A percentile compares a stretch with the other conserved stretches of the same genome.
phyloP scores from a whole-genome alignment of 1,140 invertebrate genomes.

The Cherax quadricarinatus region DNA sequence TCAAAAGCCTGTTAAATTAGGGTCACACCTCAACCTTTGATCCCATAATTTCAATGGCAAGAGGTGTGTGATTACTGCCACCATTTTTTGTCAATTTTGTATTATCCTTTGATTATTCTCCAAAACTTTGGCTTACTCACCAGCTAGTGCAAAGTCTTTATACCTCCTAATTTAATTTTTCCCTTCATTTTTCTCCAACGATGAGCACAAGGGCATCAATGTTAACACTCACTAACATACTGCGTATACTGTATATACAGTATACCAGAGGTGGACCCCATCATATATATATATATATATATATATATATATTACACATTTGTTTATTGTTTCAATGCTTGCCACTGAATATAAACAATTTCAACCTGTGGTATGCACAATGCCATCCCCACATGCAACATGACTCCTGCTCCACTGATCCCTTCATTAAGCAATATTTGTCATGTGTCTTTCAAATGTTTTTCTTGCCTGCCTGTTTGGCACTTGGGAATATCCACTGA shows the following conservation, averaged over 20 bases:
- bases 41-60: neutral
- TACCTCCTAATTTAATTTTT: neutral
- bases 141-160: neutral
- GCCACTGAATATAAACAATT: neutral
- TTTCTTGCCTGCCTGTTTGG: conserved; percentile 13
- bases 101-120: neutral
- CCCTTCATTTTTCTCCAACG: neutral
- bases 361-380: neutral
- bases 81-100: neutral
- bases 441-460: conserved; percentile 14
- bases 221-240: neutral
- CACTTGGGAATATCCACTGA: conserved; percentile 14
- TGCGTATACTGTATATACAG: neutral
- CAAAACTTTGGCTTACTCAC: neutral
- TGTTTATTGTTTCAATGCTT: neutral
- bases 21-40: conserved; percentile 10
- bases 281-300: too few species aligned
- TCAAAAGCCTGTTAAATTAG: conserved; percentile 18
- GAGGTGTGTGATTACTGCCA: neutral
- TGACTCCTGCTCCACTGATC: conserved; percentile 23
- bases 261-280: too few species aligned
- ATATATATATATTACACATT: neutral
- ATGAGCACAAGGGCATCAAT: neutral
- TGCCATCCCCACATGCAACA: neutral
- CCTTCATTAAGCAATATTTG: conserved; percentile 22